phyloP scores from a whole-genome alignment of 2,797 vertebrate species.

The Pyrocephalus nanus region DNA sequence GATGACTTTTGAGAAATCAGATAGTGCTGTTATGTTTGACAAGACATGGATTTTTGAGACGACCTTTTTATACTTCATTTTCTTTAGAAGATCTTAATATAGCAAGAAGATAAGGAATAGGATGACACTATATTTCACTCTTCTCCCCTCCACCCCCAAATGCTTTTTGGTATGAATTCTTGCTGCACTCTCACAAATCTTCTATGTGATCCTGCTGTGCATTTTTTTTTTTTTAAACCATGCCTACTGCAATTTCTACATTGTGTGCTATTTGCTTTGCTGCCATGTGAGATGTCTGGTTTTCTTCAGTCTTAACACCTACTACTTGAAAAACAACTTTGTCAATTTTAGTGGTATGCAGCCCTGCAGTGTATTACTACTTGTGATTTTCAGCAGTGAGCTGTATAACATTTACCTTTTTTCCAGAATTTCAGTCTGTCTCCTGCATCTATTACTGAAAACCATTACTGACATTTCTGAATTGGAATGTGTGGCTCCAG shows the following conservation, averaged over 20 bases:
- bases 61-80: background rate
- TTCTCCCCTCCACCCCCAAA: background rate
- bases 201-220: background rate
- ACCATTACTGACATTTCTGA: slow-evolving; percentile 11
- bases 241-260: background rate
- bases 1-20: background rate
- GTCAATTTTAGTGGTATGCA: background rate
- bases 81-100: background rate
- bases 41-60: background rate
- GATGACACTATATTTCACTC: background rate
- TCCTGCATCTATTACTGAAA: slow-evolving; percentile 17
- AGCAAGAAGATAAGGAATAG: background rate
- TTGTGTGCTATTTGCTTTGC: background rate
- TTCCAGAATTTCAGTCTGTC: background rate
- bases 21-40: background rate
- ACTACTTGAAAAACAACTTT: background rate
- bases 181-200: background rate
- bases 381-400: slow-evolving; percentile 1
- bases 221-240: background rate
- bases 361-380: slow-evolving; percentile 1
- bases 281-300: background rate
- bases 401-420: background rate
- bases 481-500: background rate
- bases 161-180: background rate
- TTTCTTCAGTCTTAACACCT: slow-evolving; percentile 34